Base-by-base conservation (phyloP, 2,797 vertebrate genomes). In the Chelmon rostratus region DNA sequence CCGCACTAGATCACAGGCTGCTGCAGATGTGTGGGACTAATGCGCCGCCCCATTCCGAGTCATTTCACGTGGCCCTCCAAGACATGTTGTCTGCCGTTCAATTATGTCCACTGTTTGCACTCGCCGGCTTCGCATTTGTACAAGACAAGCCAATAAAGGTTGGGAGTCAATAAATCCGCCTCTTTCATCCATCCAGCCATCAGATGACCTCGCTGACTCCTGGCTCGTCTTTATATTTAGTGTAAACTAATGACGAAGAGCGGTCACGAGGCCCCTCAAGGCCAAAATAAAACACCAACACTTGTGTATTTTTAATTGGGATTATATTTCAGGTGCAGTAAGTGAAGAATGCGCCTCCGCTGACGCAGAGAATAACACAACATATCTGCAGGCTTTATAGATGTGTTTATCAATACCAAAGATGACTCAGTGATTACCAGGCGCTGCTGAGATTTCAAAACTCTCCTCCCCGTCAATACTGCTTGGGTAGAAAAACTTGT, bases 251-350 rank as follows among this genome's bases (percentile, higher is more conserved):
- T 56, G 82, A 91, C 84, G 78, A 82, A 69, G 8, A 40, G 75
- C 6, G n/a, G 85, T 92, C 92, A 89, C 81, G 28, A 76, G 89
- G 90, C 83, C 38, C 42, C 28, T 12, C 31, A 0, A 15, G 0
- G 83, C 83, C 82, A 87, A 89, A 89, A 88, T 87, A 91, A 88
- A 84, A 65, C 83, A 58, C 78, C 62, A 84, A 88, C 89, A 82
- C 86, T 76, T n/a, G 75, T 85, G 82, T 91, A 89, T 92, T 89
- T 93, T 88, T 89, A 91, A 90, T 86, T 81, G 81, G 73, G 88
- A 84, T 92, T 80, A 64, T 28, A 75, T 91, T 89, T 80, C 91
- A 83, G 65, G 68, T 88, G 86, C 63, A 38, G 78, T 35, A 13
- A 82, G 85, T 15, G 40, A 59, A 65, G 82, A 61, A 67, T 73